Evolutionary conservation across 1,140 invertebrate species (phyloP).

Genomic region (Andricus grossulariae): DNA sequence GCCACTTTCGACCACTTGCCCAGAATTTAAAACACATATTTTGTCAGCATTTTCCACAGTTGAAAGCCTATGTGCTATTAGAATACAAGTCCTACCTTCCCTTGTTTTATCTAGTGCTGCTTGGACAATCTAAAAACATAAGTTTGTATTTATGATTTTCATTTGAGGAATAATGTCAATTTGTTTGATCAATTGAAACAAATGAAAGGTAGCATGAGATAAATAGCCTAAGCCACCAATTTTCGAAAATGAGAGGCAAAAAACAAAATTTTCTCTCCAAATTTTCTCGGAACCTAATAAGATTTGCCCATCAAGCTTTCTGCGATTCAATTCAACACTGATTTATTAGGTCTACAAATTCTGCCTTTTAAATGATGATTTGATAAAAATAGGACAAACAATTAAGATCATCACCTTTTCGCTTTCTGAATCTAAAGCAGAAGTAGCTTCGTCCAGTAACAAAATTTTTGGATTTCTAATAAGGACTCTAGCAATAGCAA

Average conservation of each 20-base stretch:
- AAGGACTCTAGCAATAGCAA: slow-evolving; percentile 89
- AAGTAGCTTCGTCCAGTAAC: slow-evolving; percentile 91
- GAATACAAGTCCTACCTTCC: slow-evolving; percentile 84
- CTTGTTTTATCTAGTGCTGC: slow-evolving; percentile 81
- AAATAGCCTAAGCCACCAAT: no score
- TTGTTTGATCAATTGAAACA: no score
- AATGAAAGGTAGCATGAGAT: no score
- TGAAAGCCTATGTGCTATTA: slow-evolving; percentile 86
- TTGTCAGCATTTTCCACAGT: slow-evolving; percentile 90
- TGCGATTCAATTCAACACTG: no score
- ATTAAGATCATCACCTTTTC: slow-evolving; percentile 59
- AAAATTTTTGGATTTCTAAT: slow-evolving; percentile 86
- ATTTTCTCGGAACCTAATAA: no score
- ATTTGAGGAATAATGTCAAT: not conserved
- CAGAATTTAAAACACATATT: slow-evolving; percentile 88
- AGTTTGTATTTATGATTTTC: not conserved
- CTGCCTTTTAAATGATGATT: not conserved
- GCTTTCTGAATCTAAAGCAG: slow-evolving; percentile 80
- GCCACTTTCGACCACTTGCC: slow-evolving; percentile 79
- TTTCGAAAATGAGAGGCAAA: no score
- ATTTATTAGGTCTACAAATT: no score
- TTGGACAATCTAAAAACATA: slow-evolving; percentile 79
- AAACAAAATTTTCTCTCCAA: no score
- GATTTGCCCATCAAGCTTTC: no score
- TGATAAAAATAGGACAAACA: slow-evolving; percentile 2